Conservation (phyloP, 2,113 vertebrate species). For the Pseudorasbora parva region DNA sequence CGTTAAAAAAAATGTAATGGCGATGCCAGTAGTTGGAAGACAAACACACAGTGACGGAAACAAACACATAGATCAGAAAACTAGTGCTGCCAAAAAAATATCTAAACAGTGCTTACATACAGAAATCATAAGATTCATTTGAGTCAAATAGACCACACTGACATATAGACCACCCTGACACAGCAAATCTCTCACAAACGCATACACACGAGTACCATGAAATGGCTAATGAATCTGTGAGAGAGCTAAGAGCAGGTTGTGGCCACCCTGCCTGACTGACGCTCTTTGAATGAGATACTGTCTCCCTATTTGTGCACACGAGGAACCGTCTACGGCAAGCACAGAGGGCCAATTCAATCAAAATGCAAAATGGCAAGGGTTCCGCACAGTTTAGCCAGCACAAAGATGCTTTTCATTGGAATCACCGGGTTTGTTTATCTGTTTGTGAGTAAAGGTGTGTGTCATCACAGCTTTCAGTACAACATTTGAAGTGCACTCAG, state of each 20-base stretch:
- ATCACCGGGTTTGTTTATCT: not conserved
- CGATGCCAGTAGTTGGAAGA: not conserved
- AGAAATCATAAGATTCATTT: constrained; percentile 13
- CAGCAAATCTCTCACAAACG: constrained; percentile 27
- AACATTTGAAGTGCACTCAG: not conserved
- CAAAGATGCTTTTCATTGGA: constrained; percentile 48
- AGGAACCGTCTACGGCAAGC: constrained; percentile 30
- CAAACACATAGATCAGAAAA: not conserved
- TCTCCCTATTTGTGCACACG: constrained; percentile 53
- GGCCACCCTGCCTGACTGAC: constrained; percentile 54
- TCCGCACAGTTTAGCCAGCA: constrained; percentile 30
- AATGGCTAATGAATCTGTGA: constrained; percentile 2
- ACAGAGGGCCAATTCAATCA: constrained; percentile 59
- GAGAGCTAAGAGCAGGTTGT: constrained; percentile 11
- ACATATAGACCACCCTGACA: constrained; percentile 18
- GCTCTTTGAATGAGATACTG: constrained; percentile 57
- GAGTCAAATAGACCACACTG: constrained; percentile 8
- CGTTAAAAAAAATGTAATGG: not conserved
- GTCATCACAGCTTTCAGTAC: not conserved
- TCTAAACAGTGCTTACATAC: constrained; percentile 21
- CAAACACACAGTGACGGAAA: not conserved
- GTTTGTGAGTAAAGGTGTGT: not conserved
- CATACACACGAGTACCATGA: not conserved
- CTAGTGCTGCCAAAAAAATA: not conserved
- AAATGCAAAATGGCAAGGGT: constrained; percentile 38